Base-by-base conservation (phyloP, 2,113 vertebrate genomes). In the Centrocercus urophasianus region DNA sequence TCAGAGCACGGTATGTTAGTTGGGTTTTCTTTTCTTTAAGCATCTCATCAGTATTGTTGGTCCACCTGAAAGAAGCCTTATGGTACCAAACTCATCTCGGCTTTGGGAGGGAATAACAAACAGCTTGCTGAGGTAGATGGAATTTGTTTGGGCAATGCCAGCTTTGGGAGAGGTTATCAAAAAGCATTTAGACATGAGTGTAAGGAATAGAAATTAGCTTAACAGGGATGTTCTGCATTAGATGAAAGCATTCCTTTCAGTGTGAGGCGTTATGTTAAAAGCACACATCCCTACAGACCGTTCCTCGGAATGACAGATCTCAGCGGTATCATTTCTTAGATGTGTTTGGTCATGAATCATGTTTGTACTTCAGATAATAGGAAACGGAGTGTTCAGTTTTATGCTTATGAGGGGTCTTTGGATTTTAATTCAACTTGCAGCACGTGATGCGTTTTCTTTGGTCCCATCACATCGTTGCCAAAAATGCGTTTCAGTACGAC, bases 361-460 rank as follows among this genome's bases (percentile, higher is more conserved):
- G 32, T 27, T 64, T 73, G 60, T 78, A 63, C 47, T 20, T 85
- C 52, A 76, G 34, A 59, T 42, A 59, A 19, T 8, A 64, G 84
- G 67, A 87, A 87, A 50, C 5, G 2, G 40, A 73, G 67, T 63
- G 50, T 34, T 83, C 45, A 14, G 70, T 17, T 86, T 86, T 90
- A 42, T 80, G 69, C 50, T 88, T 94, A 27, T 10, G 65, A 61
- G 78, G 77, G 38, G 47, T 76, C 48, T 92, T 72, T 66, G 67
- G 66, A 60, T 87, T 92, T 79, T 85, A 89, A 92, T 89, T 91
- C 87, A 89, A 42, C 32, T 87, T 85, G 42, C 1, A 27, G 76
- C 50, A 85, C 2, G 0, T 67, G 78, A 42, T 74, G 28, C 87
- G 52, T 92, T 88, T 94, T 70, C 81, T 73, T 87, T 67, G 92